These are phyloP conservation scores for Ptyas mucosa DNA, from an alignment of 2,113 vertebrate species.

Conservation along the genomic window DNA sequence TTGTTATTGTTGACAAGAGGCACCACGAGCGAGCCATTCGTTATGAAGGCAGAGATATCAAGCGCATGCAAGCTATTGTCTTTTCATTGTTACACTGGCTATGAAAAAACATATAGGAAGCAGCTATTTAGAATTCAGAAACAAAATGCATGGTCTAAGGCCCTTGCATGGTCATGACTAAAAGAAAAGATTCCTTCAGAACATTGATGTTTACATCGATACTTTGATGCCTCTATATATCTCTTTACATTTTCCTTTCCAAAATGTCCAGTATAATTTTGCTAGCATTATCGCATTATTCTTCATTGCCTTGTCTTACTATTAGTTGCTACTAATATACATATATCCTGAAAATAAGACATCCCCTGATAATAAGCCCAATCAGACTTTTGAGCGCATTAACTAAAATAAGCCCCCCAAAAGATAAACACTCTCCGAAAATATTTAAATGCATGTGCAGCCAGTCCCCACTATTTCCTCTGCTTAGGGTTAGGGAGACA, in stretches of 20 bases:
- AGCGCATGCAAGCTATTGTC: background rate
- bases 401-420: too few species aligned
- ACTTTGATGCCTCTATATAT: background rate
- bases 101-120: background rate
- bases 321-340: background rate
- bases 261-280: background rate
- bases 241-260: background rate
- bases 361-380: too few species aligned
- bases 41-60: background rate
- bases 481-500: too few species aligned
- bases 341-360: background rate
- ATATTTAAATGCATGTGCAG: too few species aligned
- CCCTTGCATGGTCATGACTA: background rate
- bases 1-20: conserved; percentile 17
- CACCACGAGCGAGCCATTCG: background rate
- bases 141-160: background rate
- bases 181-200: background rate
- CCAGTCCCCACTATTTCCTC: too few species aligned
- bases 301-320: background rate
- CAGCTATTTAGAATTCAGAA: background rate
- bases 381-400: too few species aligned
- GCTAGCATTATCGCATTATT: background rate
- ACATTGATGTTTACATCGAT: background rate
- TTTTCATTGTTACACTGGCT: background rate
- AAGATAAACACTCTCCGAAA: too few species aligned